Evolutionary conservation across 2,888 invertebrate genomes (phyloP).

Genomic region (Scaptomyza caliginosa): DNA sequence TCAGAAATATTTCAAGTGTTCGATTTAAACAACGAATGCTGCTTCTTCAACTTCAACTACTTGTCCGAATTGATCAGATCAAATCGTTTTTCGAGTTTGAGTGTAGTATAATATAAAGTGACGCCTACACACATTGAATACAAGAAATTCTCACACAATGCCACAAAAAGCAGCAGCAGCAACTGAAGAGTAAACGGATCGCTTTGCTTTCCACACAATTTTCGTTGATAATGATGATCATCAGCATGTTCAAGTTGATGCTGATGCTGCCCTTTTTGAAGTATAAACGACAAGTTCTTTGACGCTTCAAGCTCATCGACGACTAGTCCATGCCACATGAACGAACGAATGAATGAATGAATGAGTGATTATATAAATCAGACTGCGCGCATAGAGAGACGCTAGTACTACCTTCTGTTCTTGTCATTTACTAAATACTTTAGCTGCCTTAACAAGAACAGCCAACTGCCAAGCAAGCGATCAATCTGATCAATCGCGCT

Average conservation of each 20-base stretch:
- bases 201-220: constrained; percentile 59
- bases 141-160: constrained; percentile 43
- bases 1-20: constrained; percentile 36
- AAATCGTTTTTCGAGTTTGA: constrained; percentile 18
- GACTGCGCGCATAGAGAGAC: constrained; percentile 50
- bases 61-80: constrained; percentile 34
- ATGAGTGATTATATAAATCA: constrained; percentile 69
- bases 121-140: constrained; percentile 36
- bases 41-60: not conserved
- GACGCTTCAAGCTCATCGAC: constrained; percentile 50
- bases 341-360: too few relatives aligned
- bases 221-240: constrained; percentile 23
- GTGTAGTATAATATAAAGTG: constrained; percentile 11
- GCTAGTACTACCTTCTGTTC: not conserved
- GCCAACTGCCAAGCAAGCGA: constrained; percentile 57
- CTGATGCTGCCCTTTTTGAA: constrained; percentile 66
- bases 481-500: constrained; percentile 76
- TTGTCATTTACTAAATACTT: constrained; percentile 72
- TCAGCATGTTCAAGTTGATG: constrained; percentile 26
- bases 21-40: constrained; percentile 19
- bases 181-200: constrained; percentile 33
- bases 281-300: constrained; percentile 66
- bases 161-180: constrained; percentile 11
- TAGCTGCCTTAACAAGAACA: constrained; percentile 37
- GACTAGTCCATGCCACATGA: constrained; percentile 62